Conservation (phyloP, 92 coral and sea anemone genomes). For the Zoanthus gigantus region DNA sequence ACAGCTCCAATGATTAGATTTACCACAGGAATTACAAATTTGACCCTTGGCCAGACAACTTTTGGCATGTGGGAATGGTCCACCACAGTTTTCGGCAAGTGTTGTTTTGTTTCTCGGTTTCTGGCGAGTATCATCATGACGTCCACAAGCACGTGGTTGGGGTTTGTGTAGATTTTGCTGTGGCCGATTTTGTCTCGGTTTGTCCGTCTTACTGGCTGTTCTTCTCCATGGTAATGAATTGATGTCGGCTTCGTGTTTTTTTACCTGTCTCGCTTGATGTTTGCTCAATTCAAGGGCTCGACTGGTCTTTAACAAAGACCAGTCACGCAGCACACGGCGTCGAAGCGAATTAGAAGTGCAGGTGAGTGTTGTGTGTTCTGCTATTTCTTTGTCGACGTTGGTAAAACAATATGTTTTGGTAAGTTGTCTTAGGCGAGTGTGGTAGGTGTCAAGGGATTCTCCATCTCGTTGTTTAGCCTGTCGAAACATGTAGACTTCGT, state of each 20-base stretch:
- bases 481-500: too few species aligned
- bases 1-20: slow-evolving; percentile 5
- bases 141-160: neutral
- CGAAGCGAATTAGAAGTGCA: slow-evolving; percentile 20
- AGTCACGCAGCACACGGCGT: slow-evolving; percentile 41
- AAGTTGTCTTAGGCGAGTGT: too few species aligned
- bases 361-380: slow-evolving; percentile 31
- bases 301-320: slow-evolving; percentile 18
- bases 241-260: slow-evolving; percentile 30
- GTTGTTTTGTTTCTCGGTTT: neutral
- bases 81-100: slow-evolving; percentile 20
- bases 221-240: slow-evolving; percentile 21
- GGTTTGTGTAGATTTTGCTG: slow-evolving; percentile 25
- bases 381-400: neutral
- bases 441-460: too few species aligned
- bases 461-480: too few species aligned
- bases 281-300: slow-evolving; percentile 49
- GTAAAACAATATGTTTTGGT: neutral
- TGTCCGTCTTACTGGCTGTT: neutral
- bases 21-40: slow-evolving; percentile 33
- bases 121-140: slow-evolving; percentile 21
- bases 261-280: slow-evolving; percentile 32
- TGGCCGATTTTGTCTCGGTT: slow-evolving; percentile 3
- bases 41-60: slow-evolving; percentile 28
- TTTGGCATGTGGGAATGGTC: slow-evolving; percentile 29